These are phyloP conservation scores for Coleophora deauratella DNA, from an alignment of 2,888 invertebrate species.

Conservation along the genomic window DNA sequence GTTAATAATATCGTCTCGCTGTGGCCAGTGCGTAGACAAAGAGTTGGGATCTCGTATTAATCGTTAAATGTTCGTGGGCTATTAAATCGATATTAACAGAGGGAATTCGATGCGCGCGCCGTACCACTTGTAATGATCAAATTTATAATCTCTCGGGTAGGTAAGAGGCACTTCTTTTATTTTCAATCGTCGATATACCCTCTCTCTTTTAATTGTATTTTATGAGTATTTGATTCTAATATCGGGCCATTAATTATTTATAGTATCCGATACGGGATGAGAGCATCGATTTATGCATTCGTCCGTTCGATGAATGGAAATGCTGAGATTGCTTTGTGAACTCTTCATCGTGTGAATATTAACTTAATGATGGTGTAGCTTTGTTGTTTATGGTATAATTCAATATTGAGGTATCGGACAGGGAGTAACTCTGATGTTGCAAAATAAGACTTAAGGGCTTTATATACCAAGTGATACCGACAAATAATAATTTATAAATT, in stretches of 20 bases:
- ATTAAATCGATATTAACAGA: conserved; percentile 64
- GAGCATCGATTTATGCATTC: conserved; percentile 62
- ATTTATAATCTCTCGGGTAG: conserved; percentile 70
- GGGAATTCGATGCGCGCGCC: conserved; percentile 58
- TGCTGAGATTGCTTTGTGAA: conserved; percentile 39
- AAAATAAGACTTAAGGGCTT: too few relatives aligned
- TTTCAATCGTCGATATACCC: conserved; percentile 59
- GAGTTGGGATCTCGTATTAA: conserved; percentile 38
- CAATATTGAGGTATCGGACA: too few relatives aligned
- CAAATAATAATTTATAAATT: too few relatives aligned
- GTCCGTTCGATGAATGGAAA: conserved; percentile 47
- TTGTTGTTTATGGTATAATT: background rate
- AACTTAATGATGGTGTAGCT: conserved; percentile 17
- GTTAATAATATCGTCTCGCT: conserved; percentile 36
- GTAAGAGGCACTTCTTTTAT: conserved; percentile 63
- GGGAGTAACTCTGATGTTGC: too few relatives aligned
- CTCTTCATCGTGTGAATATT: conserved; percentile 39
- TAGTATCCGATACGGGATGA: conserved; percentile 69
- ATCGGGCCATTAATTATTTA: conserved; percentile 70
- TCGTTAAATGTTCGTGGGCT: conserved; percentile 52
- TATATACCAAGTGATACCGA: too few relatives aligned
- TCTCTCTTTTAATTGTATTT: conserved; percentile 73
- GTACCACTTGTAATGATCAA: conserved; percentile 67
- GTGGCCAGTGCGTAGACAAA: conserved; percentile 38
- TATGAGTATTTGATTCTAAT: conserved; percentile 75